These are phyloP conservation scores for Furcula furcula DNA, from an alignment of 2,888 invertebrate genomes.

Conservation along the genomic window DNA sequence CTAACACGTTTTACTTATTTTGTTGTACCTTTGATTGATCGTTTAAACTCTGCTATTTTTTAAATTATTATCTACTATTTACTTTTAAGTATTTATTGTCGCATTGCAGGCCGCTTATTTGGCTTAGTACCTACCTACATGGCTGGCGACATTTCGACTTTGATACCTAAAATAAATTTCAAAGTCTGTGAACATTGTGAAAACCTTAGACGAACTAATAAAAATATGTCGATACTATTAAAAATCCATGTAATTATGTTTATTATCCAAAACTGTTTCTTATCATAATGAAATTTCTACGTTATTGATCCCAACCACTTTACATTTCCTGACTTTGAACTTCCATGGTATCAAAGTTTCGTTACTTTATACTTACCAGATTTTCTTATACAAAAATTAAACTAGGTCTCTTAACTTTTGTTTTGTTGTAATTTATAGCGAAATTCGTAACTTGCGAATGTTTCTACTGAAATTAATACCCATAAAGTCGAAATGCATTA, in stretches of 20 bases:
- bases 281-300: slow-evolving; percentile 14
- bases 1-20: background rate
- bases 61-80: too few species aligned
- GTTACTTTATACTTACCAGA: slow-evolving; percentile 24
- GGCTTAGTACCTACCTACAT: slow-evolving; percentile 45
- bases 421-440: too few species aligned
- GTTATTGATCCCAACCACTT: slow-evolving; percentile 11
- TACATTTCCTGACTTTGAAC: slow-evolving; percentile 18
- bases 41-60: too few species aligned
- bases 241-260: background rate
- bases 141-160: slow-evolving; percentile 47
- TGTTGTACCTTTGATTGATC: background rate
- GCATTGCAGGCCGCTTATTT: slow-evolving; percentile 37
- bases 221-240: background rate
- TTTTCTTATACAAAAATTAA: slow-evolving; percentile 37
- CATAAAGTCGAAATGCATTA: too few species aligned
- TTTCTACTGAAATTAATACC: too few species aligned
- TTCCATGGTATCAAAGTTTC: slow-evolving; percentile 24
- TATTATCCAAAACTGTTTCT: background rate
- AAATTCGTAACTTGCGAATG: too few species aligned
- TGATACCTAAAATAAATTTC: slow-evolving; percentile 29
- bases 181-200: slow-evolving; percentile 2
- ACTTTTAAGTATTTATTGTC: slow-evolving; percentile 1
- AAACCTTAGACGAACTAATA: background rate
- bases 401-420: too few species aligned